Evolutionary conservation across 2,113 vertebrate species (phyloP), one percentile per base, ranked within the genome.

Genomic region (Pithys albifrons): DNA sequence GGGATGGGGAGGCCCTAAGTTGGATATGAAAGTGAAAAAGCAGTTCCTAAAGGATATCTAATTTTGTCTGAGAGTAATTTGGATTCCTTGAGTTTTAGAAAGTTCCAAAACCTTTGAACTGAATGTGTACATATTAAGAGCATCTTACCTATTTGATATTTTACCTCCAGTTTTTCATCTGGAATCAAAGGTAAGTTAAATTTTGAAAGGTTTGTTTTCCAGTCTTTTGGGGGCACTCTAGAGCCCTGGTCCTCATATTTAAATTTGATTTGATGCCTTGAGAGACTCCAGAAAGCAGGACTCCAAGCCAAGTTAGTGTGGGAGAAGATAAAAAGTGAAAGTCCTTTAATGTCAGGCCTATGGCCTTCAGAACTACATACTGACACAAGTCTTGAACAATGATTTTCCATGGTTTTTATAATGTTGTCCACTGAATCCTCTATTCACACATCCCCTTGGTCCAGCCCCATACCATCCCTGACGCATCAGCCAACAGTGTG

Each of bases 1-100:
- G 4, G 5, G 1, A 1, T 2, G 3, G 2, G 4, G 2, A 4
- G 2, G 3, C 5, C 65, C 48, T 39, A 65, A 65, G 10, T 49
- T 67, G 48, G 45, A 39, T 16, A 19, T 9, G 28, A 17, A 86
- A 83, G 10, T 25, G 12, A 43, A 83, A 73, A 88, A 67, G 22
- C 23, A 62, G 3, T 62, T 83, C 16, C 23, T 74, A 71, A 74
- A 31, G 28, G 16, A 17, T 83, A 35, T 24, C 2, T 76, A 23
- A 4, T 45, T 93, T 41, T 41, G 13, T 77, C 15, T 74, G 24
- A n/a, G 16, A 43, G 13, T 58, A 74, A 65, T 54, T 80, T 14
- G 17, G 29, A 64, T 72, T 66, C 37, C 31, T 28, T 37, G 14
- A 35, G 17, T 61, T 71, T 37, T 37, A 77, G 43, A 55, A 61